Evolutionary conservation across 2,113 vertebrate genomes (phyloP).

Genomic region (Plecotus auritus): DNA sequence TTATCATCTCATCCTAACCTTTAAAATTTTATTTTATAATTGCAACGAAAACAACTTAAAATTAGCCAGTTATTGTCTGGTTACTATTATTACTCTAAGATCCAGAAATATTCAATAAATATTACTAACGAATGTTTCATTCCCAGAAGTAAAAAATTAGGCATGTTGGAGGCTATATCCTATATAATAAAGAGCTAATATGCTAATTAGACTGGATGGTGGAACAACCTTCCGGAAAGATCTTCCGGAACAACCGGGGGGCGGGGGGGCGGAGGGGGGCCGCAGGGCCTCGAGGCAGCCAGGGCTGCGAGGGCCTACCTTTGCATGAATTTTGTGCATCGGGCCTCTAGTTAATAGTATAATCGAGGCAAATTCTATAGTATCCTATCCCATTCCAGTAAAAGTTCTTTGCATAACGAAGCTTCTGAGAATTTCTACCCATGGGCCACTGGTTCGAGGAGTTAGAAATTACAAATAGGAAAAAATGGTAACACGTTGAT

Average conservation of each 20-base stretch:
- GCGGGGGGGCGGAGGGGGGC: too few species aligned
- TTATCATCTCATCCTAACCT: conserved; percentile 23
- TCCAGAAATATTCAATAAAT: conserved; percentile 2
- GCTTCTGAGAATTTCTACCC: conserved; percentile 4
- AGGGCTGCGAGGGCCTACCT: too few species aligned
- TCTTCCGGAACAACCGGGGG: too few species aligned
- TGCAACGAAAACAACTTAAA: neutral
- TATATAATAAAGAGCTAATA: too few species aligned
- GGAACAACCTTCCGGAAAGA: too few species aligned
- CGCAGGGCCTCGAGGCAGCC: too few species aligned
- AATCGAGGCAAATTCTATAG: neutral
- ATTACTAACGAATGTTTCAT: conserved; percentile 18
- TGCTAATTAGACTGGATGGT: too few species aligned
- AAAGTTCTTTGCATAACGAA: neutral
- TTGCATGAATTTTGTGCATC: too few species aligned
- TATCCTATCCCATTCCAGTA: neutral
- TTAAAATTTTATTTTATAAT: conserved; percentile 15
- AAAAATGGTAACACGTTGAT: neutral
- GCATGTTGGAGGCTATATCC: neutral
- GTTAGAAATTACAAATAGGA: conserved; percentile 5
- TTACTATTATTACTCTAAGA: neutral
- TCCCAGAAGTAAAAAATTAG: neutral
- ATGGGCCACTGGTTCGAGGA: neutral
- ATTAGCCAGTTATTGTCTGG: neutral
- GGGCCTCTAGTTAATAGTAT: neutral